Percentiles rank a stretch among this genome's conserved stretches.
Evolutionary conservation across 2,888 invertebrate genomes (phyloP).

Genomic region (Synanthedon myopaeformis): DNA sequence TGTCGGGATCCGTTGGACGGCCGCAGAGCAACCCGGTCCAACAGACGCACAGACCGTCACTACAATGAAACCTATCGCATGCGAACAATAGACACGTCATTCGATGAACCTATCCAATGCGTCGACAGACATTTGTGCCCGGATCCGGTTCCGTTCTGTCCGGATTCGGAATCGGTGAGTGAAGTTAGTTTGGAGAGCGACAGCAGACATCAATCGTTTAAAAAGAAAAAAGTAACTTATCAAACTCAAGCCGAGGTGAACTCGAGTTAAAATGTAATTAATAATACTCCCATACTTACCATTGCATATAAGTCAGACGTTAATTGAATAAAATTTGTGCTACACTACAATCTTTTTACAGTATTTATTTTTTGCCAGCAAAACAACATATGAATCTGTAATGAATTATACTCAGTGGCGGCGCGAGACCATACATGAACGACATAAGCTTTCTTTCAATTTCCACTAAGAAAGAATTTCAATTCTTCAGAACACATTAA

Average conservation of each 20-base stretch:
- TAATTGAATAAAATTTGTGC: too few species aligned
- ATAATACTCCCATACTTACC: too few species aligned
- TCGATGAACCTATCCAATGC: slow-evolving; percentile 45
- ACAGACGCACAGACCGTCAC: slow-evolving; percentile 29
- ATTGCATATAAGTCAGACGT: too few species aligned
- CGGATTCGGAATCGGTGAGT: slow-evolving; percentile 51
- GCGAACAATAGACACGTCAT: slow-evolving; percentile 33
- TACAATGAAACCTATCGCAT: slow-evolving; percentile 35
- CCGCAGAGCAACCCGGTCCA: slow-evolving; percentile 27
- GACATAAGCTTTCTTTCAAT: too few species aligned
- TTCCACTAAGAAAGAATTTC: too few species aligned
- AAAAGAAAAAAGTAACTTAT: slow-evolving; percentile 50
- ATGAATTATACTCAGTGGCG: too few species aligned
- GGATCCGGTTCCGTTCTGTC: slow-evolving; percentile 28
- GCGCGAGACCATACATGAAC: too few species aligned
- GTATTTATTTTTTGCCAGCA: too few species aligned
- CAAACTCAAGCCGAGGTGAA: slow-evolving; percentile 52
- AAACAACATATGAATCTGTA: too few species aligned
- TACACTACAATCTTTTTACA: too few species aligned
- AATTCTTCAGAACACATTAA: too few species aligned
- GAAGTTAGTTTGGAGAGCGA: slow-evolving; percentile 57
- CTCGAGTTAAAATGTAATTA: slow-evolving; percentile 21
- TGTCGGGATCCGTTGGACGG: slow-evolving; percentile 44
- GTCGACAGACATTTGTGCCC: slow-evolving; percentile 37
- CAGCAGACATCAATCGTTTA: slow-evolving; percentile 47